Evolutionary conservation across 2,113 vertebrate species (phyloP).

Genomic region (Cavia aperea): DNA sequence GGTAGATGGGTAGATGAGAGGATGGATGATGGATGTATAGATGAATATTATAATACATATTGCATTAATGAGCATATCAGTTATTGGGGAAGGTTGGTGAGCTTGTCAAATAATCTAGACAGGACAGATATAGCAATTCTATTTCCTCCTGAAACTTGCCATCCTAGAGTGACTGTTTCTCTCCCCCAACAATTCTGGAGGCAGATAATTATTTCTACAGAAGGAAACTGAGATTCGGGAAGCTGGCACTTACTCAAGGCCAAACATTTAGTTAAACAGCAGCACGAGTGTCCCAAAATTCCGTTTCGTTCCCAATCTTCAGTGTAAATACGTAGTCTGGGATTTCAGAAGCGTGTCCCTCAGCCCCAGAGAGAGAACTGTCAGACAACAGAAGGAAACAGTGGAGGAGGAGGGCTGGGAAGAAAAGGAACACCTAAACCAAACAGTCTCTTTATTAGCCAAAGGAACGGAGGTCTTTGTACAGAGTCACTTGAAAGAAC

Average conservation of each 20-base stretch:
- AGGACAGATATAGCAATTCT: neutral
- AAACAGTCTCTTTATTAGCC: neutral
- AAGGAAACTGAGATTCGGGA: neutral
- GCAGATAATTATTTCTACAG: neutral
- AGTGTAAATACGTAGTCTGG: neutral
- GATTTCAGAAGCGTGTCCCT: neutral
- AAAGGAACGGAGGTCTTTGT: neutral
- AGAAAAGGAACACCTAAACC: neutral
- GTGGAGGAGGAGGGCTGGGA: too few relatives aligned
- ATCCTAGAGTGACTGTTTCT: neutral
- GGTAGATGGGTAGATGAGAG: neutral
- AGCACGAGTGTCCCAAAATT: neutral
- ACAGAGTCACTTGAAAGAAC: constrained; percentile 20
- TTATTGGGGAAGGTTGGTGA: neutral
- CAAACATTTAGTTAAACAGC: neutral
- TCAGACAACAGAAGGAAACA: neutral
- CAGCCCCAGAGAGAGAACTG: neutral
- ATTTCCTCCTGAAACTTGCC: neutral
- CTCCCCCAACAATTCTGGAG: neutral
- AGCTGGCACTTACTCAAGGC: neutral
- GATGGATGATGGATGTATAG: neutral
- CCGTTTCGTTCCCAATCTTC: neutral
- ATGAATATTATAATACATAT: neutral
- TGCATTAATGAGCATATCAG: neutral
- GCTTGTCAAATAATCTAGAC: neutral